Evolutionary conservation across 2,888 invertebrate genomes (phyloP), one percentile per base, ranked within the genome.

Genomic region (Scaptomyza flava): DNA sequence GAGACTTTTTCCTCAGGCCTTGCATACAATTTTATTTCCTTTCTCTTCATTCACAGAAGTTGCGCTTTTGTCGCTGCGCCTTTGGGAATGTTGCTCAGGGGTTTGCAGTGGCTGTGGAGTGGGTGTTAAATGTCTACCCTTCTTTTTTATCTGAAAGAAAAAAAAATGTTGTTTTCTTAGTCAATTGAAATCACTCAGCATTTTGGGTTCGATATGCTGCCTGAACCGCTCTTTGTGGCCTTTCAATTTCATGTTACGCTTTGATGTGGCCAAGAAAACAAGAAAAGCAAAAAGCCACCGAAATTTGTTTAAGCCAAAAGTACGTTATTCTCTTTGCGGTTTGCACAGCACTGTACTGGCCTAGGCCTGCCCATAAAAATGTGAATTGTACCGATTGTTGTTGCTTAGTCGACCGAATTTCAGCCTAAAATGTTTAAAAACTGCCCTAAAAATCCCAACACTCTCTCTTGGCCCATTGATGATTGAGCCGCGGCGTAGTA

Each of bases 101-200:
- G 31, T 30, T 31, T 6, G 23, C 38, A 30, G 45, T 34, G 50
- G 41, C 14, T 68, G 57, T 62, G 60, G 5, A 27, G 51, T 51
- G 51, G 51, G 12, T 38, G 38, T 27, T 38, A 38, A 51, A 14
- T 38, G 34, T 46, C 27, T 23, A 31, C 60, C 31, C 54, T 41
- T 41, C 9, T 14, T 33, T 5, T 6, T 46, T 46, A n/a, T 52
- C 45, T 38, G 51, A 64, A 73, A n/a, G n/a, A n/a, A n/a, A n/a
- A n/a, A n/a, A n/a, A 2, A 38, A 36, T 80, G 84, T 87, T 87
- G 85, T 84, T 82, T 87, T 87, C 82, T 82, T 81, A 84, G 81
- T 79, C 87, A 84, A 87, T 85, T 82, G 81, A 87, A 84, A 84
- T 84, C 87, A 85, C 85, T 84, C 85, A 81, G 69, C 72, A 70